Evolutionary conservation across 1,140 invertebrate genomes (phyloP).

Genomic region (Acromyrmex charruanus): DNA sequence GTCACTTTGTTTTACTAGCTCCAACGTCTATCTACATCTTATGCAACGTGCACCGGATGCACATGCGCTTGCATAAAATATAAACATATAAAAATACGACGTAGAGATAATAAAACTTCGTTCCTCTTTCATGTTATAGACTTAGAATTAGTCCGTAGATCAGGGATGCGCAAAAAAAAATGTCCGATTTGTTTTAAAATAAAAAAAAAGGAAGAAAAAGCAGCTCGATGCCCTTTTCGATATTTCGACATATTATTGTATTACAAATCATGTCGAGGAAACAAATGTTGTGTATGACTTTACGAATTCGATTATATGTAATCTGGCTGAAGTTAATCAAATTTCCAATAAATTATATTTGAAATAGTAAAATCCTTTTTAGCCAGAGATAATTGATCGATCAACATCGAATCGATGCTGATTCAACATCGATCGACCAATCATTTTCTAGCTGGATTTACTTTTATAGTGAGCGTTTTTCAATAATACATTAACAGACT

Average conservation of each 20-base stretch:
- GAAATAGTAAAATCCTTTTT: background rate
- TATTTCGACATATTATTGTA: background rate
- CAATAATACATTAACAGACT: conserved; percentile 8
- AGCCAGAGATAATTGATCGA: no score
- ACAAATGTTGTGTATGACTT: background rate
- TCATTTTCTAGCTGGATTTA: no score
- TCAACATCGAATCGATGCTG: no score
- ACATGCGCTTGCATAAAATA: conserved; percentile 32
- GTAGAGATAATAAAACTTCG: conserved; percentile 46
- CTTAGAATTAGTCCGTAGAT: conserved; percentile 51
- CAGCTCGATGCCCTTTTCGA: background rate
- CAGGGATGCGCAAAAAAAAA: conserved; percentile 38
- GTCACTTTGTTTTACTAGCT: conserved; percentile 35
- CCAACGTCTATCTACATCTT: conserved; percentile 12
- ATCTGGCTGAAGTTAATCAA: background rate
- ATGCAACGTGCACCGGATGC: conserved; percentile 35
- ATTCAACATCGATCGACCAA: no score
- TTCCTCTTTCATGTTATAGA: conserved; percentile 47
- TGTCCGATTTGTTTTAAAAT: background rate
- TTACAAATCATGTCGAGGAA: background rate
- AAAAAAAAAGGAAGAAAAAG: background rate
- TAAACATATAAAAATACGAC: conserved; percentile 24
- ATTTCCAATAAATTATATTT: background rate
- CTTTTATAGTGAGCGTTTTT: background rate
- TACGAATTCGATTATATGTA: background rate